Evolutionary conservation across 2,797 vertebrate genomes (phyloP), one percentile per base, ranked within the genome.

Genomic region (Telmatherina bonti): DNA sequence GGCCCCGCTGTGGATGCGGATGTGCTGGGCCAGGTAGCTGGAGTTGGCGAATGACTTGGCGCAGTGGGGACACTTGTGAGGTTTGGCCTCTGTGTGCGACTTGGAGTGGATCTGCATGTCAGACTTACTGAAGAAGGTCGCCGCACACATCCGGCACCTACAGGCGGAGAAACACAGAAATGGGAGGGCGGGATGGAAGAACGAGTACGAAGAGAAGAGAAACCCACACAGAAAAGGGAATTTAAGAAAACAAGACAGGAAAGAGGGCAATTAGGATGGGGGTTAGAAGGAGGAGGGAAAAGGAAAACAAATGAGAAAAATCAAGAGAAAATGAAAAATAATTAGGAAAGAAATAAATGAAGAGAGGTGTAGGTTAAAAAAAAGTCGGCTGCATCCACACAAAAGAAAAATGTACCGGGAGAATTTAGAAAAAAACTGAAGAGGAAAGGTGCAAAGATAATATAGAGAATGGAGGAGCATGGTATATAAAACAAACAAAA

Each of bases 61-160:
- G 94, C 98, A 99, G 93, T 99, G 98, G 79, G 97, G 98, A 96
- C 98, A 99, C 96, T 99, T 99, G 96, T 99, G 97, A 91, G 98
- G 97, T 95, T 99, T 99, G 95, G 96, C 96, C 96, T 99, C 98
- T 86, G 97, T 99, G 93, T 99, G 98, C 87, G 97, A 99, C 95
- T 99, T 99, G 95, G 97, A 97, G 96, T 99, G 98, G 95, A 99
- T 98, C 96, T 99, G 98, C 98, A 99, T 99, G 96, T 99, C 97
- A 91, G 98, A 99, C 95, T 99, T 99, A 93, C 96, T 99, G 95
- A 97, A 98, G 96, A 99, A 99, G 91, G 98, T 99, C 95, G 98
- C 95, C 83, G 97, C 97, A 94, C 98, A 99, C 96, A 99, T 99
- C 96, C 97, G 96, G 95, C 98, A 99, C 96, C 98, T 99, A 95